These are phyloP conservation scores for Piprites chloris DNA, from an alignment of 2,113 vertebrate genomes.

Conservation along the genomic window DNA sequence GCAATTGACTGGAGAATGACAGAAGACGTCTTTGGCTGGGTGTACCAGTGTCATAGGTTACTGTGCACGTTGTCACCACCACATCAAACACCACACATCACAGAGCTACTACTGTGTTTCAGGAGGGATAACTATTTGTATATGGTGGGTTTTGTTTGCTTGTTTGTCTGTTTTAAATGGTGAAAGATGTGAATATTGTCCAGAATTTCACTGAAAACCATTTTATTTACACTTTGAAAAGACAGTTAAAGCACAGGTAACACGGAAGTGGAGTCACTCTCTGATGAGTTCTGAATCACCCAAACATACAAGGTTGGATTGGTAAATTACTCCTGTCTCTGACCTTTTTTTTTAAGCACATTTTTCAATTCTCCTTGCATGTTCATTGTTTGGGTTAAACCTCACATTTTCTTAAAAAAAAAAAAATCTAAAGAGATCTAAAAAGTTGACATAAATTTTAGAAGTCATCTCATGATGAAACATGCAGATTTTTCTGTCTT, in stretches of 20 bases:
- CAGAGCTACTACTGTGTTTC: background rate
- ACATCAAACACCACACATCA: background rate
- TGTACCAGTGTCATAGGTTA: background rate
- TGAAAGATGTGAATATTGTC: background rate
- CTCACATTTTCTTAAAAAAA: background rate
- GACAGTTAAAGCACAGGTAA: background rate
- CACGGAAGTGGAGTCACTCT: background rate
- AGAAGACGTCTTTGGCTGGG: background rate
- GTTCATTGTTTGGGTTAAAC: background rate
- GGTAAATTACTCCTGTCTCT: fast-evolving
- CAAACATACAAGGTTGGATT: background rate
- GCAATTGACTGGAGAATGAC: background rate
- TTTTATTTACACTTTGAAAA: background rate
- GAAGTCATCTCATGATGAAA: background rate
- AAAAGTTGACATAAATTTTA: background rate
- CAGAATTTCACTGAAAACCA: background rate
- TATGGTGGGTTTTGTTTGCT: background rate
- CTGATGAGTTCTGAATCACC: background rate
- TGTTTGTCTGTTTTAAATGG: background rate
- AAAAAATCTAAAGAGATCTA: background rate
- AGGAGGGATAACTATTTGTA: background rate
- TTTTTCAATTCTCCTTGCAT: background rate
- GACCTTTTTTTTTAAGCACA: fast-evolving
- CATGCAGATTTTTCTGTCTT: background rate
- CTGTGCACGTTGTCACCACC: too few species aligned